A percentile compares a stretch with the other conserved stretches of the same genome.
Conservation (phyloP, 2,888 invertebrate genomes). For the Caenorhabditis macrosperma region DNA sequence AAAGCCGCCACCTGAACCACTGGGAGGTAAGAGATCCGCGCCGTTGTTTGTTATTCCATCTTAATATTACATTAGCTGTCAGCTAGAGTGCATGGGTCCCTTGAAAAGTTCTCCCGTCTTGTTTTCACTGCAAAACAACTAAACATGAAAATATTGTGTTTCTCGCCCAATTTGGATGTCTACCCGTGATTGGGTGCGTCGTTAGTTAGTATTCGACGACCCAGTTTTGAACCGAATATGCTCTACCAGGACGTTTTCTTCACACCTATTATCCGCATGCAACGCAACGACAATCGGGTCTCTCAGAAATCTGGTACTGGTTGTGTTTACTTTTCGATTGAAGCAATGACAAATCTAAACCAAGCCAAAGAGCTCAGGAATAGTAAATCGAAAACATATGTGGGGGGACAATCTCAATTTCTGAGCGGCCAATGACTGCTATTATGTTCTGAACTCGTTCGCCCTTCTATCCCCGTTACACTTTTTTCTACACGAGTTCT, state of each 20-base stretch:
- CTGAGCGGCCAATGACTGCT: slow-evolving; percentile 10
- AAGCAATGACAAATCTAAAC: slow-evolving; percentile 2
- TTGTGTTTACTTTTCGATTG: neutral
- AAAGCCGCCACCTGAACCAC: slow-evolving; percentile 28
- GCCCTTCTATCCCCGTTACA: neutral
- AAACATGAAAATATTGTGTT: neutral
- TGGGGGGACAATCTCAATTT: slow-evolving; percentile 1
- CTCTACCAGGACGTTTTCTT: slow-evolving; percentile 45
- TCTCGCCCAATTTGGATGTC: slow-evolving; percentile 12
- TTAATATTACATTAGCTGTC: slow-evolving; percentile 9
- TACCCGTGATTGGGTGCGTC: slow-evolving; percentile 20
- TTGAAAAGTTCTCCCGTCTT: slow-evolving; percentile 2
- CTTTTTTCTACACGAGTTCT: no score
- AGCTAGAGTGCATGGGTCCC: slow-evolving; percentile 23
- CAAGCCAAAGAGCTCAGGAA: slow-evolving; percentile 28
- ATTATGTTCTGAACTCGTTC: slow-evolving; percentile 8
- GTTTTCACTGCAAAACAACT: neutral
- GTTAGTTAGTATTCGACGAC: neutral
- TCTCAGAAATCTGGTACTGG: slow-evolving; percentile 44
- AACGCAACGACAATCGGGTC: slow-evolving; percentile 4
- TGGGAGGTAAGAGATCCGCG: slow-evolving; percentile 55
- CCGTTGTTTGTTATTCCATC: neutral
- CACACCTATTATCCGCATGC: slow-evolving; percentile 47
- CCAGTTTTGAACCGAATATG: slow-evolving; percentile 15
- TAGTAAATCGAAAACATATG: slow-evolving; percentile 25